Evolutionary conservation across 1,140 invertebrate species (phyloP).

Genomic region (Philopotamus ludificatus): DNA sequence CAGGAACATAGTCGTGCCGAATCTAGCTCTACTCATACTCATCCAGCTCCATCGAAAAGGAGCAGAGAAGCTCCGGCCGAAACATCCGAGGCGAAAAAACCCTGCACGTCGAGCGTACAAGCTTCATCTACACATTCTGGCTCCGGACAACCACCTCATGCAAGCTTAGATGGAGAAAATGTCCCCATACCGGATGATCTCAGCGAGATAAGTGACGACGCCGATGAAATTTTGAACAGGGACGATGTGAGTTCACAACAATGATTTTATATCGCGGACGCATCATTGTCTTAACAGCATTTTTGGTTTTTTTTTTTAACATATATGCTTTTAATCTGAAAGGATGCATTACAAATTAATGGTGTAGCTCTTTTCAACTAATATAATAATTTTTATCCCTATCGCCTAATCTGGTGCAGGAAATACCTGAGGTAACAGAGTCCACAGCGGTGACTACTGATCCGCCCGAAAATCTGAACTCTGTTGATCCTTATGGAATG

Average conservation of each 20-base stretch:
- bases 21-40: conserved; percentile 20
- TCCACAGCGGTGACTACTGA: conserved; percentile 23
- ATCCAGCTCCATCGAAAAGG: conserved; percentile 27
- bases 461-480: conserved; percentile 25
- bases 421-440: conserved; percentile 40
- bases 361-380: conserved; percentile 9
- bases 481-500: conserved; percentile 38
- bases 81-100: conserved; percentile 40
- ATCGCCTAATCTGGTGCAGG: conserved; percentile 40
- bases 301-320: too few relatives aligned
- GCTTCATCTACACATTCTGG: conserved; percentile 27
- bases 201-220: conserved; percentile 84
- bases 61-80: conserved; percentile 29
- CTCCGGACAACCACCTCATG: conserved; percentile 47
- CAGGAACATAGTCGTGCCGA: conserved; percentile 30
- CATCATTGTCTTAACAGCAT: conserved; percentile 2
- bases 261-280: background rate
- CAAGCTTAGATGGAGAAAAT: conserved; percentile 55
- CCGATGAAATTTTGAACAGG: conserved; percentile 79
- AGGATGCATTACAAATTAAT: conserved; percentile 1
- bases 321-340: background rate
- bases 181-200: conserved; percentile 69
- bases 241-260: conserved; percentile 65
- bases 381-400: conserved; percentile 24
- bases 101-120: background rate